Base-by-base conservation (phyloP, 2,113 vertebrate species). In the Alligator mississippiensis region DNA sequence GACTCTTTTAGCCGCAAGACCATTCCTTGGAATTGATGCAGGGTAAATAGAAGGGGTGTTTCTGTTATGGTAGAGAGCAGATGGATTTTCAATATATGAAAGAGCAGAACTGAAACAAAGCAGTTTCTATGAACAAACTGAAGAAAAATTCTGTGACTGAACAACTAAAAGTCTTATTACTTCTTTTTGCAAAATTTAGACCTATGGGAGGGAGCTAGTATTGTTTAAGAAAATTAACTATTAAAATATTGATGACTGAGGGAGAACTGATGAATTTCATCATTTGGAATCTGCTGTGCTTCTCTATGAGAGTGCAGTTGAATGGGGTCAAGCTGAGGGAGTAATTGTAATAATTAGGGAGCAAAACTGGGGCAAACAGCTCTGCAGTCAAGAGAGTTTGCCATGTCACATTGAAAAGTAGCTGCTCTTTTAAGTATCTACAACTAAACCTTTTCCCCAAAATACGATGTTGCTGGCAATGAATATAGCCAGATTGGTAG, bases 231-330 rank as follows among this genome's bases (percentile, higher is more conserved):
- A 83, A 76, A 18, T 24, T 55, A 82, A 91, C 34, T n/a, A 77
- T 2, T 70, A 80, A 82, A 94, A 62, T 30, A 85, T 24, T 54
- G 88, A 60, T 79, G 93, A 93, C 75, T 5, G 93, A 18, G 57
- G 3, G 4, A 1, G 6, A 18, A 70, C 57, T 57, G 19, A 70
- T 11, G 17, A 77, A 80, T 4, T 24, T 13, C 24, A 12, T 14
- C 28, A 68, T 27, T 92, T 63, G 84, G 82, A 90, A 85, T 60
- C 80, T 61, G 70, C 25, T 27, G 62, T 54, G 13, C 79, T 68
- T 63, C 63, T 28, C 1, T 15, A 15, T 18, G 47, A 74, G 84
- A 91, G 85, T 13, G 27, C 11, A 79, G 55, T 22, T 86, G 24
- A 17, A 7, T 24, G n/a, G 27, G 19, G n/a, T 76, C 85, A 75